phyloP scores from a whole-genome alignment of 2,113 vertebrate genomes.

The Melanocharis versteri region DNA sequence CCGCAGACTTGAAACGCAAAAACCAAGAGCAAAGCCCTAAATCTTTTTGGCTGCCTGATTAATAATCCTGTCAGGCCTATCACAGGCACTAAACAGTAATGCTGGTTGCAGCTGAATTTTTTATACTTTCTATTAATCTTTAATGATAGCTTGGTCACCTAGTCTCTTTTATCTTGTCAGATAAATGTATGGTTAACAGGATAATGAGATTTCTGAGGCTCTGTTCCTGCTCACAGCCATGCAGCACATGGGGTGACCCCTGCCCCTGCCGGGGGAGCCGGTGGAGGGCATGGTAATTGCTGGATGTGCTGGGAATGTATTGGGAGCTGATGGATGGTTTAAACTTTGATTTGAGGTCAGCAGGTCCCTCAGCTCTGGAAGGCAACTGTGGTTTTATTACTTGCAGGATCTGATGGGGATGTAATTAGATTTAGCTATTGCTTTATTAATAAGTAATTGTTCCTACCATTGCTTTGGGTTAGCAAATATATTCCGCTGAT shows the following conservation, averaged over 20 bases:
- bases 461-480: constrained; percentile 48
- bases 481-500: constrained; percentile 67
- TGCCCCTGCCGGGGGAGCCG: constrained; percentile 62
- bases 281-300: constrained; percentile 71
- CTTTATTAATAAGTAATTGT: constrained; percentile 81
- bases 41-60: constrained; percentile 85
- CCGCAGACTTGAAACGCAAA: constrained; percentile 72
- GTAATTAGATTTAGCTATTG: constrained; percentile 80
- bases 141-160: constrained; percentile 85
- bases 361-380: constrained; percentile 67
- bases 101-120: constrained; percentile 82
- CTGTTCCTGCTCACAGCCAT: constrained; percentile 70
- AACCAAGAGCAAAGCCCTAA: constrained; percentile 79
- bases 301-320: constrained; percentile 65
- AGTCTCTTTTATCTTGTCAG: constrained; percentile 89
- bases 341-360: constrained; percentile 74
- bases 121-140: constrained; percentile 89
- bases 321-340: constrained; percentile 73
- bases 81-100: constrained; percentile 86
- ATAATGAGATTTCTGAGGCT: constrained; percentile 87
- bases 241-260: constrained; percentile 55
- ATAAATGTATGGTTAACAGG: constrained; percentile 93
- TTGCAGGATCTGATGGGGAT: constrained; percentile 72
- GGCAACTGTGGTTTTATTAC: constrained; percentile 73
- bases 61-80: constrained; percentile 89